phyloP scores from a whole-genome alignment of 2,113 vertebrate genomes.

The Charadrius vociferus region DNA sequence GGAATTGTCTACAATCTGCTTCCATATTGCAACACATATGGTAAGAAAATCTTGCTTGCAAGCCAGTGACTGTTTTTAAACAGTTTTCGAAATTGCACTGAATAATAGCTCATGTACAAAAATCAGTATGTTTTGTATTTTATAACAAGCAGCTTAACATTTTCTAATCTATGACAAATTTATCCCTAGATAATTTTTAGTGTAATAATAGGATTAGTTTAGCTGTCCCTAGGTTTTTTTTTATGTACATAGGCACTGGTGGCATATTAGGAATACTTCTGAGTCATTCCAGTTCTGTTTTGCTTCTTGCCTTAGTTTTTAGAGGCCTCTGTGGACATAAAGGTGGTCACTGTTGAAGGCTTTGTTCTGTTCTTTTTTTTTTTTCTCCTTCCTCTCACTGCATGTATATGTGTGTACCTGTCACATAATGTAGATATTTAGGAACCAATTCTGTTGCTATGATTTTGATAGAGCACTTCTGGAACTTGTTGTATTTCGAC shows the following conservation, averaged over 20 bases:
- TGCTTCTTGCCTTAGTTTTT: not conserved
- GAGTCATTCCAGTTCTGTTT: not conserved
- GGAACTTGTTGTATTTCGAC: not conserved
- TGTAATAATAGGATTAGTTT: slow-evolving; percentile 10
- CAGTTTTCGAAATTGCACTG: not conserved
- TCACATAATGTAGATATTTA: not conserved
- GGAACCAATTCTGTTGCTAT: not conserved
- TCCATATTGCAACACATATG: slow-evolving; percentile 30
- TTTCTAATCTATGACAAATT: slow-evolving; percentile 18
- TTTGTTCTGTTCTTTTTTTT: not conserved
- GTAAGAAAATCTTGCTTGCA: slow-evolving; percentile 37
- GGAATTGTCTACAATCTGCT: slow-evolving; percentile 14
- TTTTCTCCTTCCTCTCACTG: not conserved
- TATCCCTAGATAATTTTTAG: not conserved
- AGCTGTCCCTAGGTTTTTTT: not conserved
- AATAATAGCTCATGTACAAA: not conserved
- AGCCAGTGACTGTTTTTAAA: slow-evolving; percentile 42
- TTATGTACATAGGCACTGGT: not conserved
- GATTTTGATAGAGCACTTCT: slow-evolving; percentile 29
- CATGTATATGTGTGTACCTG: not conserved
- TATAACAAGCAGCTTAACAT: slow-evolving; percentile 24
- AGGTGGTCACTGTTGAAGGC: not conserved
- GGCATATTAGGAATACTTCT: not conserved
- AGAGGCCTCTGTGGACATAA: not conserved
- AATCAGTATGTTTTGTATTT: not conserved